Evolutionary conservation across 2,113 vertebrate species (phyloP).

Genomic region (Chloebia gouldiae): DNA sequence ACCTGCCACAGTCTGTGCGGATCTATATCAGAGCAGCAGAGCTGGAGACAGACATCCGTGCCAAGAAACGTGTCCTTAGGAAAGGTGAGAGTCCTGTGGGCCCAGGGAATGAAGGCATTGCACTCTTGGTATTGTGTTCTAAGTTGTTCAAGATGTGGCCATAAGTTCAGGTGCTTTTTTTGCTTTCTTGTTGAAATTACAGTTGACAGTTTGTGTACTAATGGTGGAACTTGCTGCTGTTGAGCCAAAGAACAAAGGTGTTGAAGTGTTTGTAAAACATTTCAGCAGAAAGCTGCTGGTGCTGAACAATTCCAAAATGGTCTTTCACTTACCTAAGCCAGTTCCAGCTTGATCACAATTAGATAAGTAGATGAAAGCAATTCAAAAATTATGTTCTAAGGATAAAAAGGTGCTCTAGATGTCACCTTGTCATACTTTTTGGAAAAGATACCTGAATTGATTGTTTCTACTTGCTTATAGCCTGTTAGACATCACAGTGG

Average conservation of each 20-base stretch:
- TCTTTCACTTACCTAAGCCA: neutral
- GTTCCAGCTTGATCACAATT: neutral
- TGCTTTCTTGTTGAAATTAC: neutral
- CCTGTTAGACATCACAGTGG: neutral
- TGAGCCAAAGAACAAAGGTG: neutral
- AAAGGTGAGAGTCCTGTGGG: slow-evolving; percentile 79
- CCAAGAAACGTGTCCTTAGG: slow-evolving; percentile 95
- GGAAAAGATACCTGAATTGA: neutral
- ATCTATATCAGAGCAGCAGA: slow-evolving; percentile 97
- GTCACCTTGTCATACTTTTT: neutral
- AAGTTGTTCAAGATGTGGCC: neutral
- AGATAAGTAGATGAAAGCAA: neutral
- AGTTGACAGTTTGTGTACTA: neutral
- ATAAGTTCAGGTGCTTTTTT: neutral
- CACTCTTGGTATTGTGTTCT: neutral
- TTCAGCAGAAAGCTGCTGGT: neutral
- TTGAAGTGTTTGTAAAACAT: neutral
- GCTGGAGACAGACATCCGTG: slow-evolving; percentile 93
- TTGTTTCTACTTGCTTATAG: neutral
- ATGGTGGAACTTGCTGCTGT: neutral
- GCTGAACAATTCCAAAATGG: neutral
- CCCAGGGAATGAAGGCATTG: neutral
- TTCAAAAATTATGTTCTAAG: neutral
- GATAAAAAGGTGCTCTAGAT: neutral
- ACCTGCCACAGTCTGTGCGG: slow-evolving; percentile 93